phyloP scores from a whole-genome alignment of 2,113 vertebrate species.

The Amazona vittata region DNA sequence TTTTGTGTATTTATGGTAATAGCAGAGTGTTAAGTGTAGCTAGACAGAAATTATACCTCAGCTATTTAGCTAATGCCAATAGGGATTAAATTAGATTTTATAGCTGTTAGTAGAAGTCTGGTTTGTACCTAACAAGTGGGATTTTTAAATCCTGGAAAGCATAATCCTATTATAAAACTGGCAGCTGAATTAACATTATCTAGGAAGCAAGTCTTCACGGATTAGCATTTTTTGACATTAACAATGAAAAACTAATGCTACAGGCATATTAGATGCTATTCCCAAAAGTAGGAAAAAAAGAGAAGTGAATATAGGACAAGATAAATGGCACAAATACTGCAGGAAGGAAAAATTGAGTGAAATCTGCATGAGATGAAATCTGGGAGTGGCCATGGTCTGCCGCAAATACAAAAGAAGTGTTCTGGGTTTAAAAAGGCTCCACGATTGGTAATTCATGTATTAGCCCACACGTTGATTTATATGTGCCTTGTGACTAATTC shows the following conservation, averaged over 20 bases:
- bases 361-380: not conserved
- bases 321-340: constrained; percentile 57
- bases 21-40: constrained; percentile 76
- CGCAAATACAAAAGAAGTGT: not conserved
- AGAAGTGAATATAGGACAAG: constrained; percentile 59
- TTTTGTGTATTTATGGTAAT: constrained; percentile 78
- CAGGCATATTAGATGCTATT: constrained; percentile 75
- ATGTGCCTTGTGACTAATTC: not conserved
- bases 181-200: constrained; percentile 80
- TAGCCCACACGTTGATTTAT: not conserved
- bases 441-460: not conserved
- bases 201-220: constrained; percentile 74
- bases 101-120: constrained; percentile 77
- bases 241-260: constrained; percentile 78
- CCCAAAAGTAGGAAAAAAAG: constrained; percentile 60
- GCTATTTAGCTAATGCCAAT: constrained; percentile 79
- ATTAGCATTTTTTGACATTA: constrained; percentile 77
- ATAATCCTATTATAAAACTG: constrained; percentile 83
- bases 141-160: constrained; percentile 82
- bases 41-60: constrained; percentile 77
- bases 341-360: constrained; percentile 16
- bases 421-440: not conserved
- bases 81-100: constrained; percentile 83
- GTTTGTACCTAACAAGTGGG: constrained; percentile 81
- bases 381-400: not conserved